A percentile compares a stretch with the other conserved stretches of the same genome.
These are phyloP conservation scores for Myiotriccus ornatus DNA, from an alignment of 2,797 vertebrate species.

Conservation along the genomic window DNA sequence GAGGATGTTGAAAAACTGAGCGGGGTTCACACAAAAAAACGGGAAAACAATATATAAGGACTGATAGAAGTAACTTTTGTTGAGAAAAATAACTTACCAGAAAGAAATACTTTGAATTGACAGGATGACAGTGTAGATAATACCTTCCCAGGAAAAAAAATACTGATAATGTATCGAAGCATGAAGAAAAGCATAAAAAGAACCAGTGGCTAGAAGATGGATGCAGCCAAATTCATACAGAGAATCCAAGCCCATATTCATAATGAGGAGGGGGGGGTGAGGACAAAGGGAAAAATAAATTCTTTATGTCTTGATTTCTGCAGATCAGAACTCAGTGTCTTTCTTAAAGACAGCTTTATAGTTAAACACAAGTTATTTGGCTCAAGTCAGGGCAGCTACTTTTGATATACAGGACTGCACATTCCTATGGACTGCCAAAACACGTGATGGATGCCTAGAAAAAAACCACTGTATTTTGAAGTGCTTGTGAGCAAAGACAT, in stretches of 20 bases:
- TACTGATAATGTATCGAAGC: not conserved
- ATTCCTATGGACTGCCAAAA: conserved; percentile 50
- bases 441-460: conserved; percentile 47
- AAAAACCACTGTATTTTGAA: conserved; percentile 10
- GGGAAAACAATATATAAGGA: not conserved
- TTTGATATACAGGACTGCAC: conserved; percentile 30
- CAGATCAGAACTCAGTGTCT: not conserved
- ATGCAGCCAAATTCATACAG: not conserved
- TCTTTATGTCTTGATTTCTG: not conserved
- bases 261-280: not conserved
- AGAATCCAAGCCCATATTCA: not conserved
- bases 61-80: not conserved
- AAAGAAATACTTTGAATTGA: not conserved
- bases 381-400: conserved; percentile 11
- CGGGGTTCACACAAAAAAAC: not conserved
- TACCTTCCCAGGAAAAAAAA: not conserved
- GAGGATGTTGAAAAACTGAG: not conserved
- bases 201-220: not conserved
- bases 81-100: not conserved
- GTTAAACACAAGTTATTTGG: conserved; percentile 20
- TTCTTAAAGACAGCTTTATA: not conserved
- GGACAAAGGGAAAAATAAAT: not conserved
- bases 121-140: not conserved
- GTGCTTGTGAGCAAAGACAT: conserved; percentile 26
- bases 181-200: not conserved